Base-by-base conservation (phyloP, 2,797 vertebrate genomes). In the Muraenolepis orangiensis region DNA sequence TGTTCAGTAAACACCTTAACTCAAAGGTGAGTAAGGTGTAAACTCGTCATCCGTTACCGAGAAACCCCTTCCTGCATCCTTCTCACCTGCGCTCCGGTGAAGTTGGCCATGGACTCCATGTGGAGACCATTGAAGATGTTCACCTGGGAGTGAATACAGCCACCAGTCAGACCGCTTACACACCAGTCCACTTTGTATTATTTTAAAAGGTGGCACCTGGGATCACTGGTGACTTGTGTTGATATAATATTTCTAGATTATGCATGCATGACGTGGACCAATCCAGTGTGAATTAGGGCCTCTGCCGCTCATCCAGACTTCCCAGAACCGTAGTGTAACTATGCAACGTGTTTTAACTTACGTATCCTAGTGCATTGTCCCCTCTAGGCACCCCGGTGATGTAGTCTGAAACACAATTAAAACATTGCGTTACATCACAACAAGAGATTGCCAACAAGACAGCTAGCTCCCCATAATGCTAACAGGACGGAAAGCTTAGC, bases 351-450 rank as follows among this genome's bases (percentile, higher is more conserved):
- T 34, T 16, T n/a, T 14, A 13, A 87, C 95, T 88, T 93, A 99
- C 98, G 88, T 99, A 98, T 79, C 98, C 98, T 76, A 96, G 90
- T 0, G 98, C 96, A 73, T 95, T 95, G 0, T 96, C 94, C 70
- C 97, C 98, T 79, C 97, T 93, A 16, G 98, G 97, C 1, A 99
- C 95, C 70, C 98, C 98, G 0, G 97, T 97, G 38, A 97, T 93
- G 68, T 96, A 99, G 88, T 99, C 98, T 96, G 57, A 66, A n/a
- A 69, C 42, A 79, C 5, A 42, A n/a, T 67, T 61, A 46, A 4
- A n/a, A 34, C 16, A 36, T 67, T 1, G 31, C 7, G 4, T 29
- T 67, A 31, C 7, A 67, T 30, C 5, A 69, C 66, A 36, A 36
- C n/a, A 36, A 13, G 30, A n/a, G 18, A 69, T n/a, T n/a, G 29